Conservation (phyloP, 1,140 invertebrate species). For the Bilobella aurantiaca region DNA sequence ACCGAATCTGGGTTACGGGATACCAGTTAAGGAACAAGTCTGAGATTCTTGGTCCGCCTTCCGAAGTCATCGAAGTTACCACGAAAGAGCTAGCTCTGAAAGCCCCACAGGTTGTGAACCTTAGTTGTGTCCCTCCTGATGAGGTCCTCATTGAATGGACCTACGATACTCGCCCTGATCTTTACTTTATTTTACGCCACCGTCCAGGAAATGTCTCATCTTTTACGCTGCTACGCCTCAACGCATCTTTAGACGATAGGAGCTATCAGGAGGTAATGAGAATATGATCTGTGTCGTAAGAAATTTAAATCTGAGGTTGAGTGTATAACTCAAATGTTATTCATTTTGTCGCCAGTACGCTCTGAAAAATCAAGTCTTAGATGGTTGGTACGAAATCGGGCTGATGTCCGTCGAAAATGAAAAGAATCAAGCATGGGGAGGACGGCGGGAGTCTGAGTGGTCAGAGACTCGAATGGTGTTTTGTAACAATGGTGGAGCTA, state of each 20-base stretch:
- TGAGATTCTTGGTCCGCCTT: not conserved
- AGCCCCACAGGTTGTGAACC: not conserved
- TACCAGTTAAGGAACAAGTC: not conserved
- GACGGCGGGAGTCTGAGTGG: not conserved
- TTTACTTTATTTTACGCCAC: not conserved
- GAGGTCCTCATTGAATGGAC: not conserved
- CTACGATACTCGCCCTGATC: not conserved
- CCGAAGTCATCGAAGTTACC: not conserved
- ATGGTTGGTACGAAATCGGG: not conserved
- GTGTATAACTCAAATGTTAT: too few species aligned
- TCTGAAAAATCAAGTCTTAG: not conserved
- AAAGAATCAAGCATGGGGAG: not conserved
- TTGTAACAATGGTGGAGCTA: not conserved
- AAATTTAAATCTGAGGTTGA: too few species aligned
- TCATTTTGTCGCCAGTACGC: too few species aligned
- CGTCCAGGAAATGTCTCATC: not conserved
- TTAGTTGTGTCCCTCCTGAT: constrained; percentile 3
- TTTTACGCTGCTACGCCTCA: not conserved
- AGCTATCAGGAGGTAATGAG: not conserved
- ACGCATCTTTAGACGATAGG: not conserved
- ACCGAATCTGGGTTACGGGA: not conserved
- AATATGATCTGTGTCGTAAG: too few species aligned
- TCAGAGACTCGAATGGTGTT: not conserved
- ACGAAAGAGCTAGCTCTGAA: not conserved
- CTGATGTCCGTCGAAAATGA: not conserved